phyloP scores from a whole-genome alignment of 2,797 vertebrate species.

The Myiotriccus ornatus region DNA sequence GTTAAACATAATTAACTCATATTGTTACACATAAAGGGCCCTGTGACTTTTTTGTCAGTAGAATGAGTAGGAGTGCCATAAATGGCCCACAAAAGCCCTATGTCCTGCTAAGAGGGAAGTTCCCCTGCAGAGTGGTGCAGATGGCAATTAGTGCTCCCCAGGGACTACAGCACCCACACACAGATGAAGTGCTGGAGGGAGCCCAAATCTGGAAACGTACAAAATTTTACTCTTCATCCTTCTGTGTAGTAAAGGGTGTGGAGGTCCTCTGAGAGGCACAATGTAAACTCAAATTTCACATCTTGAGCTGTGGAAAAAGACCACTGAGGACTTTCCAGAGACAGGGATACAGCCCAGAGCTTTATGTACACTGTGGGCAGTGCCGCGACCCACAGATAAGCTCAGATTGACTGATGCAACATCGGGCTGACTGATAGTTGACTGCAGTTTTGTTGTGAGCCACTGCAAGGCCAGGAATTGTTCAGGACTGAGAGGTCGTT shows the following conservation, averaged over 20 bases:
- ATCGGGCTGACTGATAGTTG: background rate
- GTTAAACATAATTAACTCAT: background rate
- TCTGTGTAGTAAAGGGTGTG: background rate
- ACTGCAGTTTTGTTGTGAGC: background rate
- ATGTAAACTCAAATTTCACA: background rate
- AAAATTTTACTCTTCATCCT: background rate
- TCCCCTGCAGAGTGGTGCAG: background rate
- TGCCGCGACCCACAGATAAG: background rate
- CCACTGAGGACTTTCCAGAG: background rate
- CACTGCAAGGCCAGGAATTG: background rate
- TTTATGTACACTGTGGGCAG: background rate
- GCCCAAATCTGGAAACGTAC: background rate
- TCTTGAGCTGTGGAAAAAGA: background rate
- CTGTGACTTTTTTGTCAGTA: background rate
- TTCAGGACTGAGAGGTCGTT: background rate
- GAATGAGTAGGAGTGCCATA: background rate
- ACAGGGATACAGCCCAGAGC: background rate
- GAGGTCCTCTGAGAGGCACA: background rate
- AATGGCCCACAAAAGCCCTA: background rate
- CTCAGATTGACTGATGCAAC: background rate
- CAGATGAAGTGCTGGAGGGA: background rate
- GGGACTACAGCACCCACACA: background rate
- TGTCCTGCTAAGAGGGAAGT: background rate
- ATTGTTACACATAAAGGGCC: rapidly evolving
- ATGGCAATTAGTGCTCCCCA: background rate